Evolutionary conservation across 30 jellyfish, hydroid and myxozoan genomes (phyloP).

Genomic region (Aurelia coerulea): DNA sequence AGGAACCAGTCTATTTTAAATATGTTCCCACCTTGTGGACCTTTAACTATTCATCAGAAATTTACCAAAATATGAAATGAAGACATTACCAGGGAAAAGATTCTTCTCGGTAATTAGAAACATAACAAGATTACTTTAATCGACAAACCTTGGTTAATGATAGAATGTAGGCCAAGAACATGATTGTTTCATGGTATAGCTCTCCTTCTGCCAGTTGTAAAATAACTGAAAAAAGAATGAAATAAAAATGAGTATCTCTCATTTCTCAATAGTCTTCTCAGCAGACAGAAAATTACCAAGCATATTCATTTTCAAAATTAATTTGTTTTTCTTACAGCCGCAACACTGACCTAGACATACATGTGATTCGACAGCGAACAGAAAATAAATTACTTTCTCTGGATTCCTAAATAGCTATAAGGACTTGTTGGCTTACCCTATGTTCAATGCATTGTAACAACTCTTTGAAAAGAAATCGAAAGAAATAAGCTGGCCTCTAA

Average conservation of each 20-base stretch:
- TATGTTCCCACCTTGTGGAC: too few species aligned
- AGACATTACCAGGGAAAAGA: not conserved
- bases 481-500: too few species aligned
- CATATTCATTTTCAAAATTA: not conserved
- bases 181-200: slow-evolving; percentile 50
- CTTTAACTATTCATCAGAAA: not conserved
- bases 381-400: too few species aligned
- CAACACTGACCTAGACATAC: too few species aligned
- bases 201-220: slow-evolving; percentile 68
- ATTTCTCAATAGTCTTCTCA: not conserved
- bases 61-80: not conserved
- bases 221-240: slow-evolving; percentile 33
- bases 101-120: too few species aligned
- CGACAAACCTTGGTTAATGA: slow-evolving; percentile 54
- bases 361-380: too few species aligned
- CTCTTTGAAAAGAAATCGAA: too few species aligned
- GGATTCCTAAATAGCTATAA: too few species aligned
- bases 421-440: too few species aligned
- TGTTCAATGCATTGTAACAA: too few species aligned
- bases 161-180: slow-evolving; percentile 71
- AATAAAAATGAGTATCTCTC: not conserved
- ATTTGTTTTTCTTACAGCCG: too few species aligned
- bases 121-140: not conserved
- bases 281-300: not conserved
- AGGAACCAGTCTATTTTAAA: too few species aligned